Conservation (phyloP, 2,888 invertebrate species). For the Athalia circularis region DNA sequence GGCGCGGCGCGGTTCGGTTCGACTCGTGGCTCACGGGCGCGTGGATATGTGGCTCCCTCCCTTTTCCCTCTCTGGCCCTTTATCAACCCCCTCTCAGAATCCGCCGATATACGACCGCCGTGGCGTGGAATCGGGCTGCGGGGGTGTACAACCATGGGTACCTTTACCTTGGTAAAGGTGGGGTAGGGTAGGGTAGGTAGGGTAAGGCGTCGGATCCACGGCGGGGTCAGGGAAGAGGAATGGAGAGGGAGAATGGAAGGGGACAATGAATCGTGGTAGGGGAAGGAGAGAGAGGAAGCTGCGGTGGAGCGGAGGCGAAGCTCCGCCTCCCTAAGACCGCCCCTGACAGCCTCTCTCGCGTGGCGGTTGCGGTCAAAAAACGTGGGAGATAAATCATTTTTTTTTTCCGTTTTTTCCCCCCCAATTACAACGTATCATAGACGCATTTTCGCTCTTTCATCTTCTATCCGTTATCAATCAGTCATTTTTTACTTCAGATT, state of each 20-base stretch:
- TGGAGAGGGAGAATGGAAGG: neutral
- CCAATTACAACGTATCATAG: no score
- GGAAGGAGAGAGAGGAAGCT: constrained; percentile 46
- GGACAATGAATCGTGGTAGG: constrained; percentile 17
- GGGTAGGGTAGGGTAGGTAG: constrained; percentile 34
- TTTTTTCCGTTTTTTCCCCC: neutral
- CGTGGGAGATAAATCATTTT: neutral
- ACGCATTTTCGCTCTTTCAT: neutral
- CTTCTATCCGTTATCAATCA: no score
- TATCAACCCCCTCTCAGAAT: constrained; percentile 54
- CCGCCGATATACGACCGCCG: constrained; percentile 69
- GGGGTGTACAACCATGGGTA: neutral
- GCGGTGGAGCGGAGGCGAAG: constrained; percentile 49
- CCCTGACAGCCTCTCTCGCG: constrained; percentile 47
- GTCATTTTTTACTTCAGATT: no score
- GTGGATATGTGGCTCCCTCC: constrained; percentile 70
- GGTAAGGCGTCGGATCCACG: constrained; percentile 38
- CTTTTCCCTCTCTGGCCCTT: constrained; percentile 73
- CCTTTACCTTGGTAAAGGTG: constrained; percentile 14
- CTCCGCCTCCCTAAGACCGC: constrained; percentile 48
- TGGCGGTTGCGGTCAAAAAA: constrained; percentile 36
- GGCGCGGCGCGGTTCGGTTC: neutral
- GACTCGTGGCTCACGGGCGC: constrained; percentile 56
- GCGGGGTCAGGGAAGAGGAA: constrained; percentile 36
- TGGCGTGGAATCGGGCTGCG: no score